Base-by-base conservation (phyloP, 35 echinoderm and acorn worm species). In the Heliocidaris erythrogramma region DNA sequence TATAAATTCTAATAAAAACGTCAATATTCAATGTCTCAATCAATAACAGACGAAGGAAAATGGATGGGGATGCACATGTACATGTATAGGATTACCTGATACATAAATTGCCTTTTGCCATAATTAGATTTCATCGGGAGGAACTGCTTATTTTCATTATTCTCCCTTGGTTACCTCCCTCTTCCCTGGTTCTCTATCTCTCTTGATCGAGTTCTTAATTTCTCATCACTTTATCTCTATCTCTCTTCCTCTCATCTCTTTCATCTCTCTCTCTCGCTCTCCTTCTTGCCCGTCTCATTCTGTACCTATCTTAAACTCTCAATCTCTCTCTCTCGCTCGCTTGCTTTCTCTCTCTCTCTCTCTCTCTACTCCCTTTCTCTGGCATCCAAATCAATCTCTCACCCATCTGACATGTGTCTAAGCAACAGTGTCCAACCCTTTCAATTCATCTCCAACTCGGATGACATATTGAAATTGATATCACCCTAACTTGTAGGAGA, bases 71-170 rank as follows among this genome's bases (percentile, higher is more conserved):
- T 78, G 65, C 65, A 78, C 65, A n/a, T 21, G 27, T 13, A 5
- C 27, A 24, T n/a, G 65, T 18, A 10, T 13, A 24, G 27, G 18
- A 78, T 18, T 78, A 78, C 27, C 65, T 6, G 27, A 78, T 78
- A 78, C 65, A 78, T 78, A 78, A n/a, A 78, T 78, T 78, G 65
- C n/a, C 65, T 78, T 78, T n/a, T 78, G 65, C 27, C 65, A 78
- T 78, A 78, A 78, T 78, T 78, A 78, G 65, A 78, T 78, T 78
- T 78, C 65, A 29, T 78, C 27, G 21, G n/a, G n/a, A 78, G 21
- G 65, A 27, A 78, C 65, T 78, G 65, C 65, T 78, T 78, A 78
- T 78, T 8, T 78, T 78, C 27, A 78, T 78, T 78, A 78, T 78
- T n/a, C 65, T 78, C 24, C 65, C 65, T 27, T 7, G 27, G 24